phyloP scores from a whole-genome alignment of 35 echinoderm and acorn worm genomes.

The Acanthaster planci region DNA sequence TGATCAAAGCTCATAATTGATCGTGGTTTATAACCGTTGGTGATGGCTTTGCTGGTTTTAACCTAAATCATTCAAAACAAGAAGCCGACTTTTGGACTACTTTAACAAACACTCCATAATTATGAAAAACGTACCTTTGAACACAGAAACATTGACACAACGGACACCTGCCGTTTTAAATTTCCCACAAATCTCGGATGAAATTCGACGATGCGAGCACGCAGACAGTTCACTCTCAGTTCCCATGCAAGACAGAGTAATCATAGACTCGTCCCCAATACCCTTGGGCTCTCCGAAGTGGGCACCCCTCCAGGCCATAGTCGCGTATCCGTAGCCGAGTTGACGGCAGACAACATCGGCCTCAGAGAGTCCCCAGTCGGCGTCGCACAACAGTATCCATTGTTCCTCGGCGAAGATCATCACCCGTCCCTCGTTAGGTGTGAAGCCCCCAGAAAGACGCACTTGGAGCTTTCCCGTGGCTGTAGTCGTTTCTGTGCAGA shows the following conservation, averaged over 20 bases:
- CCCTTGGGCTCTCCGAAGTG: slow-evolving; percentile 16
- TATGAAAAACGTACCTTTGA: neutral
- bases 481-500: neutral
- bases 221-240: neutral
- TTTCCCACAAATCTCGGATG: neutral
- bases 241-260: neutral
- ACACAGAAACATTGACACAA: neutral
- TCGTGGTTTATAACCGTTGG: too few species aligned
- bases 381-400: slow-evolving; percentile 29
- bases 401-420: slow-evolving; percentile 1
- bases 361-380: slow-evolving; percentile 14
- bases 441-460: slow-evolving; percentile 19
- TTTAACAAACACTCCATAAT: too few species aligned
- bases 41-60: too few species aligned
- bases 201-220: neutral
- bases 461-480: neutral
- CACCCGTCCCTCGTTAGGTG: slow-evolving; percentile 16
- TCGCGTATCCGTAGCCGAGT: neutral
- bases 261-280: neutral
- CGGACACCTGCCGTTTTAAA: slow-evolving; percentile 5
- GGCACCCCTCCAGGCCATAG: neutral
- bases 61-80: too few species aligned
- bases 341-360: slow-evolving; percentile 26
- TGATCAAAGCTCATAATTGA: too few species aligned
- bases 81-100: too few species aligned